phyloP scores from a whole-genome alignment of 2,888 invertebrate genomes.

The Aspidiotus rigidus region DNA sequence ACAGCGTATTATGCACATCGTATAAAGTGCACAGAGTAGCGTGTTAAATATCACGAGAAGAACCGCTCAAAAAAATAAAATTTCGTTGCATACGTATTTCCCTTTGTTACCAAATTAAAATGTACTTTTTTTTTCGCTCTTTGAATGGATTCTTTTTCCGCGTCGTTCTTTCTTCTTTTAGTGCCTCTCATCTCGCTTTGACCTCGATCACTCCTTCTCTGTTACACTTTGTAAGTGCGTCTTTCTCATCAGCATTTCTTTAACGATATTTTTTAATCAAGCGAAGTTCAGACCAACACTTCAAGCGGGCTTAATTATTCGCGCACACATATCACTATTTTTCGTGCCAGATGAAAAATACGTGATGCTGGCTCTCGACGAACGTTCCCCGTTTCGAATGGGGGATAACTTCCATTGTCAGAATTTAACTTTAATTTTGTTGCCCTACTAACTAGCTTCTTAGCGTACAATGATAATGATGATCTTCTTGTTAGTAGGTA shows the following conservation, averaged over 20 bases:
- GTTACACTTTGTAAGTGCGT: too few relatives aligned
- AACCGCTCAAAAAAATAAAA: neutral
- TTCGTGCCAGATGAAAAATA: too few relatives aligned
- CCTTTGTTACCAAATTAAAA: constrained; percentile 1
- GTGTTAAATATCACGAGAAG: constrained; percentile 2
- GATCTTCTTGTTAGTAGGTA: too few relatives aligned
- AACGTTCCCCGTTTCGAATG: too few relatives aligned
- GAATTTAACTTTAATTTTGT: too few relatives aligned
- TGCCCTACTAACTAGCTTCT: too few relatives aligned
- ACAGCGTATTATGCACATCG: neutral
- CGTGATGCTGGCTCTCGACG: too few relatives aligned
- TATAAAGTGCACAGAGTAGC: neutral
- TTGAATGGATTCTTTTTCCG: neutral
- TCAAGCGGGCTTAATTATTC: neutral
- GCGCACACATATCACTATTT: neutral
- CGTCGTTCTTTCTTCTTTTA: neutral
- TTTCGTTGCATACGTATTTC: neutral
- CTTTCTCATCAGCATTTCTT: neutral
- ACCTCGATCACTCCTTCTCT: too few relatives aligned
- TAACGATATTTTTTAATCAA: constrained; percentile 3
- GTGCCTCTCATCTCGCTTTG: too few relatives aligned
- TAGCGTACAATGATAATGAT: too few relatives aligned
- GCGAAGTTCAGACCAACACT: neutral
- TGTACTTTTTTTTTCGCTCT: neutral
- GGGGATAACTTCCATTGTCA: too few relatives aligned